A percentile compares a stretch with the other conserved stretches of the same genome.
Conservation (phyloP, 1,140 invertebrate species). For the Pemphigus obesinymphae region DNA sequence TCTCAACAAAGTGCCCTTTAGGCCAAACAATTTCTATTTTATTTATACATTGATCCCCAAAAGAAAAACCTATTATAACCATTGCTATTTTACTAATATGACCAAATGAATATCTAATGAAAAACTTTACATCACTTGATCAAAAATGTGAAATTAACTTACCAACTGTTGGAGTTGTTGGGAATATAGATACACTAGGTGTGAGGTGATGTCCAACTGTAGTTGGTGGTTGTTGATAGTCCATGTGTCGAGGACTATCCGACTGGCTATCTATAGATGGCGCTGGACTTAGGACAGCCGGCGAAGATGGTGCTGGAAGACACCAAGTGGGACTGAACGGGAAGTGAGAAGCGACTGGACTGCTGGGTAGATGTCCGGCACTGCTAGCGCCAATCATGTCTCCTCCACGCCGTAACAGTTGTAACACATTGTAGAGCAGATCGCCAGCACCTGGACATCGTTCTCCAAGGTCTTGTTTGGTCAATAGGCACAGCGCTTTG, state of each 20-base stretch:
- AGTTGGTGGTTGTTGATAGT: not conserved
- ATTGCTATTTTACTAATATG: no score
- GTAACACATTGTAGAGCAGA: constrained; percentile 86
- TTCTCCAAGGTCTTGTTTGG: constrained; percentile 82
- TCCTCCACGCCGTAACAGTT: constrained; percentile 77
- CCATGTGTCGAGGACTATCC: constrained; percentile 60
- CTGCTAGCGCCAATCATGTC: constrained; percentile 72
- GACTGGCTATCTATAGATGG: constrained; percentile 82
- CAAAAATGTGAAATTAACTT: not conserved
- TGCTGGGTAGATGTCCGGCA: constrained; percentile 71
- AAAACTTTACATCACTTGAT: no score
- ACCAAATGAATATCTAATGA: no score
- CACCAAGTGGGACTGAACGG: constrained; percentile 53
- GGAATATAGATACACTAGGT: constrained; percentile 30
- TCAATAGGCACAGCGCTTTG: constrained; percentile 86
- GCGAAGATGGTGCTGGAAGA: constrained; percentile 65
- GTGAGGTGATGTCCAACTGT: constrained; percentile 28
- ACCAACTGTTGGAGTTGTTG: constrained; percentile 15
- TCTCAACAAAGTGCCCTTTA: no score
- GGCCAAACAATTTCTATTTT: no score
- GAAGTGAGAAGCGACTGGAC: constrained; percentile 79
- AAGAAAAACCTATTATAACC: no score
- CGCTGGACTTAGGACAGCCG: constrained; percentile 82
- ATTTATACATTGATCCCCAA: no score
- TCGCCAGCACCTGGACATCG: constrained; percentile 87